These are phyloP conservation scores for Aphrocallistes beatrix DNA, from an alignment of 37 sponge, comb jelly and placozoan species.

Conservation along the genomic window DNA sequence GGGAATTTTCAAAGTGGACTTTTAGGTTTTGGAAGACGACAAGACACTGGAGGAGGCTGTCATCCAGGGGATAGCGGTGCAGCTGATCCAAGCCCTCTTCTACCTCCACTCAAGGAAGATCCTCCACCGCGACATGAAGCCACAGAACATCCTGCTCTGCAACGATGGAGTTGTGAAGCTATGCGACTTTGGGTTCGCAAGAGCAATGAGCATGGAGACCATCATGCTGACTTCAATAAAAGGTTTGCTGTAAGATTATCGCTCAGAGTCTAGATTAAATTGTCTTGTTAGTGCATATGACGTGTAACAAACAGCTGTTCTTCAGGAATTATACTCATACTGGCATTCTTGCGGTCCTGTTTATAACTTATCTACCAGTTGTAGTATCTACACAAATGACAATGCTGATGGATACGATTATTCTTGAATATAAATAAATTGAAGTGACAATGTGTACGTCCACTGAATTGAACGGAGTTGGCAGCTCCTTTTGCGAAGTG, in stretches of 20 bases:
- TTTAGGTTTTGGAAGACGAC: constrained; percentile 68
- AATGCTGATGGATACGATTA: no score
- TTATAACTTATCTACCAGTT: no score
- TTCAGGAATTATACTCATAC: not conserved
- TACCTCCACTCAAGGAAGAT: constrained; percentile 87
- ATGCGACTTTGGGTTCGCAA: constrained; percentile 95
- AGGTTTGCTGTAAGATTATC: constrained; percentile 20
- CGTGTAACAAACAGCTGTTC: not conserved
- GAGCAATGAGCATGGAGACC: constrained; percentile 76
- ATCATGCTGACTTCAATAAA: constrained; percentile 87
- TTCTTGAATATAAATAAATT: no score
- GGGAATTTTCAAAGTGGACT: no score
- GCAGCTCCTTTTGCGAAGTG: no score
- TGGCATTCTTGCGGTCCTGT: not conserved
- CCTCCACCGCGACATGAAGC: constrained; percentile 93
- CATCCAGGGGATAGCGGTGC: constrained; percentile 62
- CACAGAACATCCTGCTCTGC: constrained; percentile 89
- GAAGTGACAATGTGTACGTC: no score
- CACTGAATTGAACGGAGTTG: no score
- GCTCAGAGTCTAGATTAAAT: not conserved
- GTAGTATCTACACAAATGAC: no score
- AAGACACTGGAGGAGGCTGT: constrained; percentile 41
- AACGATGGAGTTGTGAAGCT: constrained; percentile 67
- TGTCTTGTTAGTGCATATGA: not conserved
- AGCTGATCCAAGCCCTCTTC: constrained; percentile 81